Conservation (phyloP, 2,113 vertebrate species). For the Pogona vitticeps region DNA sequence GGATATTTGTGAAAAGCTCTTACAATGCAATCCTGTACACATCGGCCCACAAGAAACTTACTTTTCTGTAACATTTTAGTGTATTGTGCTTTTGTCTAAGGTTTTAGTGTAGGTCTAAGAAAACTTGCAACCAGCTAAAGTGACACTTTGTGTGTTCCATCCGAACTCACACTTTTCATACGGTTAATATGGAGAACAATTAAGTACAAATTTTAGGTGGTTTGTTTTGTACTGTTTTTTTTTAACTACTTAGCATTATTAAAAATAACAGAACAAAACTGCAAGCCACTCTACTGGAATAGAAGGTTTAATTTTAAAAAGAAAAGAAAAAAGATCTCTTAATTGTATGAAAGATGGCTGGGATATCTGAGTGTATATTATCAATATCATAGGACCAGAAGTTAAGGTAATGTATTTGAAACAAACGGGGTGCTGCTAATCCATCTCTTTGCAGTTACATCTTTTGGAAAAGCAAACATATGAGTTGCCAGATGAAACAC, state of each 20-base stretch:
- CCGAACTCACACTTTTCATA: not conserved
- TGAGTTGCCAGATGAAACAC: not conserved
- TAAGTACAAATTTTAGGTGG: not conserved
- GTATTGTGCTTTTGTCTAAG: not conserved
- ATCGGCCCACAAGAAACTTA: not conserved
- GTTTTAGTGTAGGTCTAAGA: not conserved
- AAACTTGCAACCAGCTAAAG: not conserved
- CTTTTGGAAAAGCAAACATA: not conserved
- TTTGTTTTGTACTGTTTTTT: not conserved
- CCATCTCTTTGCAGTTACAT: not conserved
- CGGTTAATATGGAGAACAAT: not conserved
- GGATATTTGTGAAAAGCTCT: not conserved
- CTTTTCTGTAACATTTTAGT: not conserved
- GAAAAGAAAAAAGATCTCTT: not conserved
- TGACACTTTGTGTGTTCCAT: not conserved
- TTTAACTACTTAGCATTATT: not conserved
- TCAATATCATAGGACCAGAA: conserved; percentile 7
- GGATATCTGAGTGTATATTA: not conserved
- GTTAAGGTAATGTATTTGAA: conserved; percentile 13
- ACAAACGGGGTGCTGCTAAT: conserved; percentile 12
- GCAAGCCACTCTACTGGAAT: not conserved
- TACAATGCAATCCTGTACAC: not conserved
- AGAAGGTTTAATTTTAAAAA: not conserved
- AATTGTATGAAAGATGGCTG: not conserved
- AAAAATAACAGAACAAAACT: not conserved